A percentile compares a stretch with the other conserved stretches of the same genome.
phyloP scores from a whole-genome alignment of 2,113 vertebrate genomes.

The Rhodinocichla rosea region DNA sequence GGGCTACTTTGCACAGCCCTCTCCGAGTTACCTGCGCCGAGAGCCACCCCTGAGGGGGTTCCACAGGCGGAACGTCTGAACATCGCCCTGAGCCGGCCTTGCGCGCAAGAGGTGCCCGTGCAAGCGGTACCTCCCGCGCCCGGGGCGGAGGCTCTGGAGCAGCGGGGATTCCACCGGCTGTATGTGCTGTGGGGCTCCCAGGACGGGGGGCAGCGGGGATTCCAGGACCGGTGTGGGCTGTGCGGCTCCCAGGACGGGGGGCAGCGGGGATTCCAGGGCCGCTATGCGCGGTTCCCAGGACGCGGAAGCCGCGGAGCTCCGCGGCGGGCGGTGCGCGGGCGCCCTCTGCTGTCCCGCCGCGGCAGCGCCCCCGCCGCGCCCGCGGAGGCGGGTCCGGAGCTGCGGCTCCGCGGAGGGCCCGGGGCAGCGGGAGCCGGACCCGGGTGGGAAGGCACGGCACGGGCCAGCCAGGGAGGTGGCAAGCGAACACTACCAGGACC shows the following conservation, averaged over 20 bases:
- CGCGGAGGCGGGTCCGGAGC: not conserved
- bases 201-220: too few relatives aligned
- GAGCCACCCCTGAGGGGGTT: accelerated
- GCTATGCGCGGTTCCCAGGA: not conserved
- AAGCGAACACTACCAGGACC: accelerated
- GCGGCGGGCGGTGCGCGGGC: not conserved
- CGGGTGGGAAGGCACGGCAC: not conserved
- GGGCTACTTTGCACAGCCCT: not conserved
- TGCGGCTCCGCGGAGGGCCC: not conserved
- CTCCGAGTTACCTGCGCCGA: not conserved
- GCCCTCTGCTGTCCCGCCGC: not conserved
- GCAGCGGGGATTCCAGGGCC: too few relatives aligned
- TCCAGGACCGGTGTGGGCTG: not conserved
- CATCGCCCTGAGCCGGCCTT: accelerated
- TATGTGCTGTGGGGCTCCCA: accelerated
- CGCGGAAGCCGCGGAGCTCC: too few relatives aligned
- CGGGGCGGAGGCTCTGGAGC: accelerated
- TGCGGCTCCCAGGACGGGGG: too few relatives aligned
- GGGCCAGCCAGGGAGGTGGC: accelerated
- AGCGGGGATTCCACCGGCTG: too few relatives aligned
- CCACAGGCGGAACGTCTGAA: accelerated
- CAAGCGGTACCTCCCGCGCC: not conserved
- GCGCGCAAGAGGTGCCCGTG: too few relatives aligned
- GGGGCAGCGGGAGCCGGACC: accelerated
- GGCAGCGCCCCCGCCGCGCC: not conserved